Evolutionary conservation across 2,888 invertebrate genomes (phyloP).

Genomic region (Dichetophora obliterata): DNA sequence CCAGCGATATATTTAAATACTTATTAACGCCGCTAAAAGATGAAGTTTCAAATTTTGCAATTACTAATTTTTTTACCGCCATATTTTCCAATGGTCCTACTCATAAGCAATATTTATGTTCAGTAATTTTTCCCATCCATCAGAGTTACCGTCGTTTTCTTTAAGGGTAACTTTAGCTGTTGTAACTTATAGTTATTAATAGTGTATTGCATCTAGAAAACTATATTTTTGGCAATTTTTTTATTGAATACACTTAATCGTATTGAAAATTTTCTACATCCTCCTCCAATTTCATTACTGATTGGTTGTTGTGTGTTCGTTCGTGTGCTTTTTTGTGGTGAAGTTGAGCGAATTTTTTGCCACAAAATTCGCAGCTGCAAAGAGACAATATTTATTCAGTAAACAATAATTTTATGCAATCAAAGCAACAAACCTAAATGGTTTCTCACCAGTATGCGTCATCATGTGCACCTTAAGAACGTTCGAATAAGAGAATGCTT

Average conservation of each 20-base stretch:
- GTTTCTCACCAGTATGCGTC: conserved; percentile 65
- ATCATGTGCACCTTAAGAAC: conserved; percentile 63
- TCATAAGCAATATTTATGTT: no score
- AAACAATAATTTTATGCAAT: neutral
- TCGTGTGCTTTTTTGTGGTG: conserved; percentile 66
- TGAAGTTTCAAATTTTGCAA: no score
- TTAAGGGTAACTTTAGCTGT: no score
- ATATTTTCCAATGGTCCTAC: no score
- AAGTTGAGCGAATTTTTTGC: conserved; percentile 58
- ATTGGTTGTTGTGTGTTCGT: conserved; percentile 21
- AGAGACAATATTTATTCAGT: neutral
- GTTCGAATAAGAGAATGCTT: conserved; percentile 62
- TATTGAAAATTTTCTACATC: neutral
- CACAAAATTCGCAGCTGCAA: conserved; percentile 58
- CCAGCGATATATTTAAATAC: no score
- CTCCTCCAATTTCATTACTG: neutral
- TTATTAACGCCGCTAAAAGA: no score
- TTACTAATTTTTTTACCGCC: no score
- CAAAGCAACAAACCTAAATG: conserved; percentile 52
- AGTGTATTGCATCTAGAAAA: no score
- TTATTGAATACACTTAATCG: neutral
- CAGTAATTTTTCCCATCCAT: no score
- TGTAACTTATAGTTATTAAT: no score
- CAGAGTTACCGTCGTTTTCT: no score
- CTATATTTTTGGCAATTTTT: no score